Evolutionary conservation across 1,140 invertebrate species (phyloP).

Genomic region (Latrodectus geometricus): DNA sequence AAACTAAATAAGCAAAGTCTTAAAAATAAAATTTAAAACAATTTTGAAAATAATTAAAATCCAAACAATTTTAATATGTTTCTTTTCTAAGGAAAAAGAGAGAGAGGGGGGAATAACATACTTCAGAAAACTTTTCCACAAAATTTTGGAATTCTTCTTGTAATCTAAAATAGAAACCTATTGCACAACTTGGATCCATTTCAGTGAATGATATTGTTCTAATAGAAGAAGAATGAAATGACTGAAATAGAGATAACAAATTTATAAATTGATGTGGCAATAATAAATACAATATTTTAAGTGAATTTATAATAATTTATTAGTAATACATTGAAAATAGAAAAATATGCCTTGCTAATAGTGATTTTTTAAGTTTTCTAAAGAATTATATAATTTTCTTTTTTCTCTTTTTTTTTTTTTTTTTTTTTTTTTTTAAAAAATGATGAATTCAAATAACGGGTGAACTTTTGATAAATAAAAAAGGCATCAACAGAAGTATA

Average conservation of each 20-base stretch:
- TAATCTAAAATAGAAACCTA: conserved; percentile 86
- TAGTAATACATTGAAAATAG: too few species aligned
- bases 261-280: too few species aligned
- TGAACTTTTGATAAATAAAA: too few species aligned
- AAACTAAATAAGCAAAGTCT: not conserved
- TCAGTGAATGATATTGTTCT: conserved; percentile 86
- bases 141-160: conserved; percentile 83
- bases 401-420: too few species aligned
- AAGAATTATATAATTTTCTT: too few species aligned
- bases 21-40: not conserved
- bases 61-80: not conserved
- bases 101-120: not conserved
- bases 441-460: too few species aligned
- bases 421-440: too few species aligned
- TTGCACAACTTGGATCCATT: conserved; percentile 93
- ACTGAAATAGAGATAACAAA: conserved; percentile 67
- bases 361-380: too few species aligned
- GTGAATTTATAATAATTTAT: too few species aligned
- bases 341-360: too few species aligned
- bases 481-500: too few species aligned
- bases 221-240: conserved; percentile 89
- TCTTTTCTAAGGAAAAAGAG: not conserved
- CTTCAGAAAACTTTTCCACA: conserved; percentile 71
- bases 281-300: too few species aligned
- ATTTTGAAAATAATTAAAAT: not conserved